Percentiles rank a stretch among this genome's conserved stretches.
phyloP scores from a whole-genome alignment of 2,113 vertebrate genomes.

The Petroica traversi region DNA sequence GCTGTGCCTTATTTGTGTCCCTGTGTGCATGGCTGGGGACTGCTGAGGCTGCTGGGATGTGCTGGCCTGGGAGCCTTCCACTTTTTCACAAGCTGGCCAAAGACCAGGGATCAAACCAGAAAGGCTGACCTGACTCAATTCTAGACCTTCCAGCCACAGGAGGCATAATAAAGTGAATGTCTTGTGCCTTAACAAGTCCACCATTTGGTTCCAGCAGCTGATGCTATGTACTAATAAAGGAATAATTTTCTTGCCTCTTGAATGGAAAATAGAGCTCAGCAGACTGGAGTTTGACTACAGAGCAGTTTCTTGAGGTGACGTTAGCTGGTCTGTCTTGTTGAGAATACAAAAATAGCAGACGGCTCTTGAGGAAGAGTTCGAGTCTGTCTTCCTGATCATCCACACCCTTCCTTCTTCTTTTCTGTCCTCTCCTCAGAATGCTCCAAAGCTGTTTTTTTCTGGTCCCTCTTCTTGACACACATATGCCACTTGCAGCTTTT shows the following conservation, averaged over 20 bases:
- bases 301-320: neutral
- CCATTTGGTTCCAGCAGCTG: neutral
- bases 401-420: neutral
- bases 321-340: neutral
- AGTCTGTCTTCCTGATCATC: neutral
- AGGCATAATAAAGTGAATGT: neutral
- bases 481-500: neutral
- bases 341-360: neutral
- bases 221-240: neutral
- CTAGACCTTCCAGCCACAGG: neutral
- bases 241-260: neutral
- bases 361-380: neutral
- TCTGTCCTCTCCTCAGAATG: neutral
- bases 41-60: neutral
- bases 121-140: neutral
- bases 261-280: neutral
- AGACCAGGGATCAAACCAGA: neutral
- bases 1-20: neutral
- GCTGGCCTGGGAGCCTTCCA: neutral
- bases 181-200: neutral
- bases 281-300: neutral
- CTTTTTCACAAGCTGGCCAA: neutral
- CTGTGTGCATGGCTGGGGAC: accelerated
- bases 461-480: neutral
- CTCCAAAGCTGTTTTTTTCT: neutral